A percentile compares a stretch with the other conserved stretches of the same genome.
phyloP scores from a whole-genome alignment of 2,888 invertebrate species.

The Thymelicus acteon region DNA sequence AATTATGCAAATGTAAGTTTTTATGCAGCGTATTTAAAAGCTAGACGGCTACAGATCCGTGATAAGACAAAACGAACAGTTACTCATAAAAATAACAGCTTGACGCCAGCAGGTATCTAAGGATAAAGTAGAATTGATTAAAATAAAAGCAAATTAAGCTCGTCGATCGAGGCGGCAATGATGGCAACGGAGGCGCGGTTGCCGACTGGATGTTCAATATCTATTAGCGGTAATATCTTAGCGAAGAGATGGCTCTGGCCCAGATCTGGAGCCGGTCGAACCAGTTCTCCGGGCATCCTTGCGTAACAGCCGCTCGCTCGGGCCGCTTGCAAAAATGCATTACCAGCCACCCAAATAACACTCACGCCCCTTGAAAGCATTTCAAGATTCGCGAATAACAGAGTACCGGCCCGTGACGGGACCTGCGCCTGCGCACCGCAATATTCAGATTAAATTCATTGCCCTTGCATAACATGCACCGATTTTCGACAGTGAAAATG shows the following conservation, averaged over 20 bases:
- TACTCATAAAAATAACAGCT: conserved; percentile 6
- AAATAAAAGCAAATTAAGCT: conserved; percentile 55
- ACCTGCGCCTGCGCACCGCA: conserved; percentile 48
- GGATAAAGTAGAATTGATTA: conserved; percentile 37
- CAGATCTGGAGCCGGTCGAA: conserved; percentile 78
- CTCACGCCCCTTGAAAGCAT: conserved; percentile 73
- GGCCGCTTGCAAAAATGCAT: conserved; percentile 78
- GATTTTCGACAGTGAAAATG: conserved; percentile 69
- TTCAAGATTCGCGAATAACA: conserved; percentile 70
- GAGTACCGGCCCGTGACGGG: conserved; percentile 58
- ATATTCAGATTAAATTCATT: conserved; percentile 60
- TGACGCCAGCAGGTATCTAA: not conserved
- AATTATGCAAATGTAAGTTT: too few species aligned
- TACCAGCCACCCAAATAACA: conserved; percentile 73
- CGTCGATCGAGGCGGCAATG: conserved; percentile 44
- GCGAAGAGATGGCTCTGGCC: conserved; percentile 80
- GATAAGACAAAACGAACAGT: conserved; percentile 1
- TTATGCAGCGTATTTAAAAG: too few species aligned
- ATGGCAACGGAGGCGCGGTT: conserved; percentile 47
- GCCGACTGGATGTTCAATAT: conserved; percentile 68
- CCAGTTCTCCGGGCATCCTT: conserved; percentile 79
- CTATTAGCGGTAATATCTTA: conserved; percentile 80
- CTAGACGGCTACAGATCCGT: not conserved
- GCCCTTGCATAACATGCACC: conserved; percentile 67
- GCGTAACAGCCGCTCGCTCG: conserved; percentile 68